Percentiles rank a stretch among this genome's conserved stretches.
These are phyloP conservation scores for Chesias legatella DNA, from an alignment of 2,888 invertebrate species.

Conservation along the genomic window DNA sequence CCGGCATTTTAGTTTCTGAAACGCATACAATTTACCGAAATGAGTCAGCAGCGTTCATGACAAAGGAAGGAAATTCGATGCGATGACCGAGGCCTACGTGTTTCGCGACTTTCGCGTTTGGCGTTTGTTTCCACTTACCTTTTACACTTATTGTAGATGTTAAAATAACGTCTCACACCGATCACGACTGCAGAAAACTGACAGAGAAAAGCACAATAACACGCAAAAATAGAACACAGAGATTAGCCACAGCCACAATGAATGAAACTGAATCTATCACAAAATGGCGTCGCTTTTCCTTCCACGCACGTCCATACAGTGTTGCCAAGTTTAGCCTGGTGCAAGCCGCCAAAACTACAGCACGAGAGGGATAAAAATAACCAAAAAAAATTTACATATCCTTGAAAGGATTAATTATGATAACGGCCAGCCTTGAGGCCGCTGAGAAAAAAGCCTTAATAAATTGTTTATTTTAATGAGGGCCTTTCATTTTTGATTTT, in stretches of 20 bases:
- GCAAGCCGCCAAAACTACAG: too few species aligned
- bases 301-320: not conserved
- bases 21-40: constrained; percentile 78
- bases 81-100: constrained; percentile 37
- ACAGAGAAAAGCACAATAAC: not conserved
- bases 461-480: too few species aligned
- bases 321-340: not conserved
- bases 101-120: constrained; percentile 12
- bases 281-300: constrained; percentile 13
- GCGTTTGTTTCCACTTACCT: constrained; percentile 43
- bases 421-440: too few species aligned
- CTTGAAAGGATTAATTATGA: too few species aligned
- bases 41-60: constrained; percentile 72
- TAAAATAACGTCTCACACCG: constrained; percentile 7
- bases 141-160: constrained; percentile 13
- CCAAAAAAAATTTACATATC: too few species aligned
- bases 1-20: constrained; percentile 88
- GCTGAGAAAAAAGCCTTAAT: too few species aligned
- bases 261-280: constrained; percentile 1
- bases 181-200: constrained; percentile 1
- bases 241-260: too few species aligned
- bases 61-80: constrained; percentile 46
- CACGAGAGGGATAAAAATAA: too few species aligned
- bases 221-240: constrained; percentile 6
- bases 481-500: too few species aligned